A percentile compares a stretch with the other conserved stretches of the same genome.
Evolutionary conservation across 2,888 invertebrate genomes (phyloP).

Genomic region (Mythimna ferrago): DNA sequence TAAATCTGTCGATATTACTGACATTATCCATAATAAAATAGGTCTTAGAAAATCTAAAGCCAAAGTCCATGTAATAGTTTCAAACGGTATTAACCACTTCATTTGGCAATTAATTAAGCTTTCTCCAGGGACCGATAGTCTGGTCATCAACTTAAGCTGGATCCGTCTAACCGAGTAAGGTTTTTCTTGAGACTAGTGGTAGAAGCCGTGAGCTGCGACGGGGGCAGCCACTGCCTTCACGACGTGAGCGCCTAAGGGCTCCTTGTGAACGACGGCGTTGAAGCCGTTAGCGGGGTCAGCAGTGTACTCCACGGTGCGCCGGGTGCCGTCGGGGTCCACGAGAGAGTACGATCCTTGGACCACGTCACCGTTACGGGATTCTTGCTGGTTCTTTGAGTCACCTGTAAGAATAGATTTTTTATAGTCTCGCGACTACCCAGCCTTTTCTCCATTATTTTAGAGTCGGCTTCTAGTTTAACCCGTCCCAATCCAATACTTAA

Average conservation of each 20-base stretch:
- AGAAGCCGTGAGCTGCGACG: slow-evolving; percentile 76
- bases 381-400: slow-evolving; percentile 88
- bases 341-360: slow-evolving; percentile 92
- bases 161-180: slow-evolving; percentile 59
- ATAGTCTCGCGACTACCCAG: too few species aligned
- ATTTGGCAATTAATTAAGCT: too few species aligned
- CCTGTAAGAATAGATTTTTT: slow-evolving; percentile 69
- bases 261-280: slow-evolving; percentile 92
- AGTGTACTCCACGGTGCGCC: slow-evolving; percentile 92
- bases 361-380: slow-evolving; percentile 91
- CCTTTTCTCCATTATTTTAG: neutral
- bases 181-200: slow-evolving; percentile 74
- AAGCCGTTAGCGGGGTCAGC: slow-evolving; percentile 93
- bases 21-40: neutral
- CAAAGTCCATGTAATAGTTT: neutral
- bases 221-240: slow-evolving; percentile 84
- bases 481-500: neutral
- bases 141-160: slow-evolving; percentile 39
- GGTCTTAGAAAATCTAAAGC: neutral
- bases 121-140: neutral
- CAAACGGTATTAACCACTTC: neutral
- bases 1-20: neutral
- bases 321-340: slow-evolving; percentile 92
- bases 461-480: neutral
- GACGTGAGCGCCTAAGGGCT: slow-evolving; percentile 87